phyloP scores from a whole-genome alignment of 2,797 vertebrate species.

The Coendou prehensilis region DNA sequence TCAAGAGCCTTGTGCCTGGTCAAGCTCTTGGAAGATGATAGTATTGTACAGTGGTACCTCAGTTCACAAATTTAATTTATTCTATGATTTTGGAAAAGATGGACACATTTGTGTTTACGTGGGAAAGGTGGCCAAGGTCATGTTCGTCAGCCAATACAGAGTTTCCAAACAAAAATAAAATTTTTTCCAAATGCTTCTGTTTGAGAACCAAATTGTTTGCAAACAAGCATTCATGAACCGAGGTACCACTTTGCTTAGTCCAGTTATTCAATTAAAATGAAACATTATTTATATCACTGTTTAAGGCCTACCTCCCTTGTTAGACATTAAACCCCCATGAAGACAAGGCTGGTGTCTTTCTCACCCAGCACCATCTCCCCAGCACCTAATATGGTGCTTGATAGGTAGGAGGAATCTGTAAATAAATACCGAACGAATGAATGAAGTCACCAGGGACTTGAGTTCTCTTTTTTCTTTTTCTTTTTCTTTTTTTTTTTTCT shows the following conservation, averaged over 20 bases:
- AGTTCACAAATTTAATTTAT: neutral
- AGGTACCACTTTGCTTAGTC: neutral
- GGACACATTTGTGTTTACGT: neutral
- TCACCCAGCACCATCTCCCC: neutral
- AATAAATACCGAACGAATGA: neutral
- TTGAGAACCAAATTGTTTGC: neutral
- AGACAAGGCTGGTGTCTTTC: neutral
- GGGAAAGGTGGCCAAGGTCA: neutral
- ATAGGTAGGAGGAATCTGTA: neutral
- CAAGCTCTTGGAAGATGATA: neutral
- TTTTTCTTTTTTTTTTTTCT: no score
- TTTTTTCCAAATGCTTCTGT: neutral
- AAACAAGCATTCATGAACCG: neutral
- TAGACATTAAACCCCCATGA: neutral
- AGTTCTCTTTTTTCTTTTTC: no score
- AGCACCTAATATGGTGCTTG: neutral
- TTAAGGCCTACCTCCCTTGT: neutral
- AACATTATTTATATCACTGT: neutral
- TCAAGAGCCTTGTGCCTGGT: neutral
- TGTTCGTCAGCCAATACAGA: neutral
- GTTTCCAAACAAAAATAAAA: neutral
- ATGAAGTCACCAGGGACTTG: no score
- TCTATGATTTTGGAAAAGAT: neutral
- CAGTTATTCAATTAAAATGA: conserved; percentile 15
- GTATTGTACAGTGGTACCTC: neutral